These are phyloP conservation scores for Sinocyclocheilus anophthalmus DNA, from an alignment of 2,113 vertebrate species.

Conservation along the genomic window DNA sequence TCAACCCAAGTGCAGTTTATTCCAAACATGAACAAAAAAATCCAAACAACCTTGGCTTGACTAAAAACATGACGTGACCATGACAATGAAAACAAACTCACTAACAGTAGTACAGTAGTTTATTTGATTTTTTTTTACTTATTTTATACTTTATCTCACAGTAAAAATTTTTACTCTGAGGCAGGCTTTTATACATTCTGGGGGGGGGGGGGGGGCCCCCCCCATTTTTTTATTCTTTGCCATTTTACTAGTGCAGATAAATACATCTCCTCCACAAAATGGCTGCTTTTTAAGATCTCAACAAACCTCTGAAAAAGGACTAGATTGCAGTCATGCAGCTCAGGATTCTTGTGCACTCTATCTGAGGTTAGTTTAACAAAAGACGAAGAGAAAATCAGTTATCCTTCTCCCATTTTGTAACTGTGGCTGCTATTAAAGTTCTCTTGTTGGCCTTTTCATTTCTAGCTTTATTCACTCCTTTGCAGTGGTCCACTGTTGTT, in stretches of 20 bases:
- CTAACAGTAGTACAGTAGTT: no score
- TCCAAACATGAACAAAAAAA: no score
- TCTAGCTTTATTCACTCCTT: slow-evolving; percentile 54
- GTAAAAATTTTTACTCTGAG: no score
- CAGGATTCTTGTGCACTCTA: background rate
- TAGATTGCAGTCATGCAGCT: background rate
- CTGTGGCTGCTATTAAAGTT: slow-evolving; percentile 30
- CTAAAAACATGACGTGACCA: no score
- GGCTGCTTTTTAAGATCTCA: background rate
- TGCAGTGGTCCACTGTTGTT: slow-evolving; percentile 10
- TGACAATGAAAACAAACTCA: no score
- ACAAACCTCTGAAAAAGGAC: no score
- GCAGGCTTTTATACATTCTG: background rate
- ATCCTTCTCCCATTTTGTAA: slow-evolving; percentile 6
- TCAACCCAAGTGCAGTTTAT: no score
- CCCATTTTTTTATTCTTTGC: background rate
- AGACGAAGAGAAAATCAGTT: background rate
- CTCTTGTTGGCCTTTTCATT: background rate
- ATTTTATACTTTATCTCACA: background rate
- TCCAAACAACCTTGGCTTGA: no score
- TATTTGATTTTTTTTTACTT: no score
- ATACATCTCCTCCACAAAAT: background rate
- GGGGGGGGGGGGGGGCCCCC: no score
- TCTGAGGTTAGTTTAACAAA: background rate
- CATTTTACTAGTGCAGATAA: background rate